phyloP scores from a whole-genome alignment of 2,113 vertebrate genomes.

The Desmodus rotundus region DNA sequence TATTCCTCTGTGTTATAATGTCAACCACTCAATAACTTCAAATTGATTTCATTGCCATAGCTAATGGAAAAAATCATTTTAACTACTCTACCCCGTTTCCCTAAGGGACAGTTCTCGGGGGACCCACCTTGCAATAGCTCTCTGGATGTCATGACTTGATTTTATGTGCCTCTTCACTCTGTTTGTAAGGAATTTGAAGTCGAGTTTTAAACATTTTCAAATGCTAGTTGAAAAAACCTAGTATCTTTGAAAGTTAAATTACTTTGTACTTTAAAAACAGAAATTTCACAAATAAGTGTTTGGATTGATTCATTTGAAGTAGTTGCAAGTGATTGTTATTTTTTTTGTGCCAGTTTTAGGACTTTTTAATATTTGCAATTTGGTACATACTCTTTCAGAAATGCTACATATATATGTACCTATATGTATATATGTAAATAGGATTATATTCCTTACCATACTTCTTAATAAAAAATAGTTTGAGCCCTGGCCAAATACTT shows the following conservation, averaged over 20 bases:
- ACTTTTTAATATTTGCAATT: conserved; percentile 33
- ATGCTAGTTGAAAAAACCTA: background rate
- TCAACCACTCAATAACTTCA: conserved; percentile 64
- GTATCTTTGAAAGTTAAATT: conserved; percentile 44
- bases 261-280: conserved; percentile 23
- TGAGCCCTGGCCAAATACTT: background rate
- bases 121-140: conserved; percentile 12
- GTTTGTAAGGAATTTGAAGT: conserved; percentile 37
- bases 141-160: conserved; percentile 53
- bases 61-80: conserved; percentile 70
- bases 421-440: background rate
- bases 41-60: conserved; percentile 66
- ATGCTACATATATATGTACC: background rate
- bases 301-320: conserved; percentile 19
- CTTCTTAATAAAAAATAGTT: conserved; percentile 17
- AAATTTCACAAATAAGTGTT: conserved; percentile 21
- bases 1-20: conserved; percentile 55
- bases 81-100: conserved; percentile 55
- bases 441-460: background rate
- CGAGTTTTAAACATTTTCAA: conserved; percentile 40
- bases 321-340: background rate
- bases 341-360: background rate
- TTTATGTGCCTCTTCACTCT: background rate
- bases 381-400: background rate
- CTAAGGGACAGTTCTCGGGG: conserved; percentile 34